phyloP scores from a whole-genome alignment of 2,888 invertebrate genomes.

The Pristionchus mayeri region DNA sequence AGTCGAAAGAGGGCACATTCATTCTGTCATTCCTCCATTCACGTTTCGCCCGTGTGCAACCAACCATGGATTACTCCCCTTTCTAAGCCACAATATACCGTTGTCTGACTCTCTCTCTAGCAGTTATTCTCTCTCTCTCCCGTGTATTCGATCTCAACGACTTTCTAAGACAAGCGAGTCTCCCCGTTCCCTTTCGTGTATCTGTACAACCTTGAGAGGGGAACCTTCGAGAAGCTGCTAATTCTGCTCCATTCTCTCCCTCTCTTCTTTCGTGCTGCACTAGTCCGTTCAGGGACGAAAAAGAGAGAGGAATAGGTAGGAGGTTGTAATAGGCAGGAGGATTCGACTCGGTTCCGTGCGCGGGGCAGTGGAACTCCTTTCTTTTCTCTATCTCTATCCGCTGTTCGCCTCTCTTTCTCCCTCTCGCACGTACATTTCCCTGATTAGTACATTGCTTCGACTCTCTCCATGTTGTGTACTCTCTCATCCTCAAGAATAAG shows the following conservation, averaged over 20 bases:
- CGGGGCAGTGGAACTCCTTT: too few relatives aligned
- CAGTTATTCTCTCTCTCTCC: background rate
- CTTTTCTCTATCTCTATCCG: too few relatives aligned
- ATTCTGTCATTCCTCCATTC: too few relatives aligned
- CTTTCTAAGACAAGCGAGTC: background rate
- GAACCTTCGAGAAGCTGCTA: slow-evolving; percentile 27
- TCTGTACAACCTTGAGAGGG: background rate
- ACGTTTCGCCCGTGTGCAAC: too few relatives aligned
- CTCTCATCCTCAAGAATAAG: too few relatives aligned
- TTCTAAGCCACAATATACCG: background rate
- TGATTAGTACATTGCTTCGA: too few relatives aligned
- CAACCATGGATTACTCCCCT: background rate
- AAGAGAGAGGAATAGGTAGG: background rate
- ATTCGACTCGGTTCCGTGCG: background rate
- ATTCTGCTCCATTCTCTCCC: background rate
- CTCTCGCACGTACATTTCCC: too few relatives aligned
- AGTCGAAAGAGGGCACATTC: too few relatives aligned
- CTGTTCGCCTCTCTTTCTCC: background rate
- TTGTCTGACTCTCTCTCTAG: slow-evolving; percentile 5
- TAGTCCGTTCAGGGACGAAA: slow-evolving; percentile 21
- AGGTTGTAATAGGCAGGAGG: slow-evolving; percentile 10
- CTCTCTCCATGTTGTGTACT: too few relatives aligned
- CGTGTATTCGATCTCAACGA: background rate
- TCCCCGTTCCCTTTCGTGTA: background rate
- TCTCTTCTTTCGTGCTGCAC: background rate